Base-by-base conservation (phyloP, 2,797 vertebrate species). In the Sebastes jordani region DNA sequence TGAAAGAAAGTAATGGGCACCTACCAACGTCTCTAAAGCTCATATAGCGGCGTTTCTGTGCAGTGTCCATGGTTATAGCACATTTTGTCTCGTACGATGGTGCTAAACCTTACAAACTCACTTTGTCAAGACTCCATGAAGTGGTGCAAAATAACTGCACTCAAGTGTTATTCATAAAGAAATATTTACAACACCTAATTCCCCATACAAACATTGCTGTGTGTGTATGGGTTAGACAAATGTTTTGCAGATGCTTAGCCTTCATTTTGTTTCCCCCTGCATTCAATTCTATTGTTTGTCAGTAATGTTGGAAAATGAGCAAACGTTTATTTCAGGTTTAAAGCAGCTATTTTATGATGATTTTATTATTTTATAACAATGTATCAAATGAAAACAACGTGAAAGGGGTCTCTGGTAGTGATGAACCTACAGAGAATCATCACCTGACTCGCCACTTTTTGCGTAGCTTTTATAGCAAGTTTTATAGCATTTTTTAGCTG, bases 1-100 rank as follows among this genome's bases (percentile, higher is more conserved):
- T 36, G 0, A 13, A 18, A 46, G 6, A 18, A 32, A 10, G 30
- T 16, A 25, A 27, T 0, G 0, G 0, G 9, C 32, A 0, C 32
- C 32, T 34, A 0, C 32, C 32, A 34, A 34, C 32, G 0, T 0
- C 32, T 34, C 34, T 11, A 11, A 36, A 11, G 9, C n/a, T 46
- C 3, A 1, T 3, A 38, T 14, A 38, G 36, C 13, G 36, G 30
- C 5, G 18, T 52, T 4, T 22, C 42, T 67, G 25, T n/a, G 16
- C 64, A 29, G 42, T 23, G n/a, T 55, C 66, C 30, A 25, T 58
- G 52, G 11, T 6, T 16, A 2, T 23, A 23, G 29, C 9, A 3
- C 2, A 9, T 18, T 49, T 64, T 38, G 22, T 11, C 13, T 36
- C 11, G 11, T 36, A 36, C 36, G 34, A 36, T 36, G 11, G 36